Percentiles rank a stretch among this genome's conserved stretches.
phyloP scores from a whole-genome alignment of 2,888 invertebrate genomes.

The Galerucella pusilla region DNA sequence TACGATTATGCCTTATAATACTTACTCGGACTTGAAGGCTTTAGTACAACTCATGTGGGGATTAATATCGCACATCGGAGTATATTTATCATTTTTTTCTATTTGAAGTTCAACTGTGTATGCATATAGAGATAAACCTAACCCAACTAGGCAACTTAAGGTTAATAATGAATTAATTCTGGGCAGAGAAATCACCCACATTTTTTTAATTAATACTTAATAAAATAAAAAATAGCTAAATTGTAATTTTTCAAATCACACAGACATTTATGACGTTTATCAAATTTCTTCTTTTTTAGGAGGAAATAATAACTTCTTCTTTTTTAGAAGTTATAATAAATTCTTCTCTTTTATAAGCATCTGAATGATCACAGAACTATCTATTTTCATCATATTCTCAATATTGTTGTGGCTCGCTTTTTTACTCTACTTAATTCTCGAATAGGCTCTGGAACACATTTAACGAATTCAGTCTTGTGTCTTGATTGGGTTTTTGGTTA shows the following conservation, averaged over 20 bases:
- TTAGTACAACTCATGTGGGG: conserved; percentile 85
- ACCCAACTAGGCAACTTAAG: conserved; percentile 71
- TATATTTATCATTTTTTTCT: conserved; percentile 76
- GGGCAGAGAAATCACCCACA: conserved; percentile 39
- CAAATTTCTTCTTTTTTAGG: background rate
- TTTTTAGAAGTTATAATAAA: no score
- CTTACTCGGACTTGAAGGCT: conserved; percentile 86
- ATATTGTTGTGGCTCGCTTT: no score
- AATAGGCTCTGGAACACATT: background rate
- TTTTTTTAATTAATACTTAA: conserved; percentile 15
- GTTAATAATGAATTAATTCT: conserved; percentile 59
- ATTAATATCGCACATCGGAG: conserved; percentile 86
- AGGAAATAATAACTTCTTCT: no score
- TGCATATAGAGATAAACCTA: conserved; percentile 81
- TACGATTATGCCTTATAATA: conserved; percentile 46
- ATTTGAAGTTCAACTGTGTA: conserved; percentile 79
- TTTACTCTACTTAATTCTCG: background rate
- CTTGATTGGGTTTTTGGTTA: background rate
- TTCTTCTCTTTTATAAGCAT: no score
- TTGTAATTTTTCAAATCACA: background rate
- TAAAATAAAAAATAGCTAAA: background rate
- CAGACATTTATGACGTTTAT: background rate
- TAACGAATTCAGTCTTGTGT: background rate
- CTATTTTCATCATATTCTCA: no score
- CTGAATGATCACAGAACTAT: no score